phyloP scores from a whole-genome alignment of 2,113 vertebrate species.

The Thymallus thymallus region DNA sequence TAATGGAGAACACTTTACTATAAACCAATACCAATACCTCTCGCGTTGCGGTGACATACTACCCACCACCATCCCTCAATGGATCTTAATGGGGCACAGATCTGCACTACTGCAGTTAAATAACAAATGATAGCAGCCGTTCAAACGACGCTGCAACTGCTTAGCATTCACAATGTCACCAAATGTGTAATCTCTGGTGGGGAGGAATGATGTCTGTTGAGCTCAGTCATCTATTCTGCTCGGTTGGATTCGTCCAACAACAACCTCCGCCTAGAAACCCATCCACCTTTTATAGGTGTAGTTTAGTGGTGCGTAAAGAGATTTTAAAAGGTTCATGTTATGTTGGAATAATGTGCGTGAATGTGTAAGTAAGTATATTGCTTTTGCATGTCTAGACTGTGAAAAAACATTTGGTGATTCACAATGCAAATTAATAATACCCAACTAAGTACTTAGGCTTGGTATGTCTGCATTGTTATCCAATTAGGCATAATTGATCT shows the following conservation, averaged over 20 bases:
- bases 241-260: slow-evolving; percentile 8
- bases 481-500: no score
- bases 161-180: slow-evolving; percentile 5
- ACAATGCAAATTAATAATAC: background rate
- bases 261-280: slow-evolving; percentile 1
- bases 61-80: background rate
- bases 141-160: slow-evolving; percentile 13
- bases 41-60: background rate
- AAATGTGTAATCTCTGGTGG: slow-evolving; percentile 8
- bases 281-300: background rate
- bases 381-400: background rate
- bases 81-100: background rate
- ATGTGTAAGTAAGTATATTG: background rate
- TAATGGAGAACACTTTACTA: background rate
- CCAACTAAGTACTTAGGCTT: background rate
- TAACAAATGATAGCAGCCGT: slow-evolving; percentile 27
- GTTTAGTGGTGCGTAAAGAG: background rate
- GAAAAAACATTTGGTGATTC: background rate
- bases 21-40: background rate
- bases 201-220: slow-evolving; percentile 3
- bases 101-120: slow-evolving; percentile 1
- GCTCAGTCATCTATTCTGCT: slow-evolving; percentile 1
- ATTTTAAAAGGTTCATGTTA: background rate
- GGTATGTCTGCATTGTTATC: background rate
- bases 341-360: background rate